phyloP scores from a whole-genome alignment of 2,113 vertebrate genomes.

The Cyprinodon tularosa region DNA sequence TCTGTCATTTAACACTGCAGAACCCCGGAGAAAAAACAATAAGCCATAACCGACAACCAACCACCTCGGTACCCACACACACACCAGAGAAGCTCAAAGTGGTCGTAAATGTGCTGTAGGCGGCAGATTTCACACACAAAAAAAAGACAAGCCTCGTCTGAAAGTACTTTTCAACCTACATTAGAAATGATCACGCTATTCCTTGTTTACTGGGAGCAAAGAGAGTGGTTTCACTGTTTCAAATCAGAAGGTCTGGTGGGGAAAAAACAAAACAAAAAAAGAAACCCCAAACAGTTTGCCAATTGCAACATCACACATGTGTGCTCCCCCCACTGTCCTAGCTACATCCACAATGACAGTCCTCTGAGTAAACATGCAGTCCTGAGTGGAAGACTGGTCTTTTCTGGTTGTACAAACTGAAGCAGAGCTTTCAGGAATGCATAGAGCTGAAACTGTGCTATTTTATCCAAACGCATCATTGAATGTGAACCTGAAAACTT shows the following conservation, averaged over 20 bases:
- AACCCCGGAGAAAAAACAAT: conserved; percentile 62
- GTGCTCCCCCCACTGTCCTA: conserved; percentile 59
- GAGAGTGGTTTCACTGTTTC: conserved; percentile 56
- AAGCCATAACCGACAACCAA: conserved; percentile 56
- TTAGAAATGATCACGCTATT: conserved; percentile 61
- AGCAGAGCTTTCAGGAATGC: conserved; percentile 66
- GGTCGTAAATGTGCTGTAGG: conserved; percentile 37
- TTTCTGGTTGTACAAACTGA: conserved; percentile 68
- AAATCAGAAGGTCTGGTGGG: conserved; percentile 59
- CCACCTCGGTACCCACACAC: conserved; percentile 58
- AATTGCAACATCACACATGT: conserved; percentile 73
- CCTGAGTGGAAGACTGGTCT: conserved; percentile 66
- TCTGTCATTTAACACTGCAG: conserved; percentile 78
- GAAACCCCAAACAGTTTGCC: conserved; percentile 52
- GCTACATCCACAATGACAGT: conserved; percentile 72
- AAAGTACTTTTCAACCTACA: conserved; percentile 66
- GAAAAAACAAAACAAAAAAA: conserved; percentile 8
- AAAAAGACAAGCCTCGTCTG: conserved; percentile 26
- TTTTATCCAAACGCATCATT: conserved; percentile 50
- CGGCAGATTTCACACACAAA: conserved; percentile 32
- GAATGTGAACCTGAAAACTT: conserved; percentile 31
- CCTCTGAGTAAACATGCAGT: conserved; percentile 75
- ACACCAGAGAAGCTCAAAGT: conserved; percentile 45
- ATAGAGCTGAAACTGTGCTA: conserved; percentile 58
- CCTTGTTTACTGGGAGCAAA: conserved; percentile 61